Evolutionary conservation across 2,888 invertebrate genomes (phyloP), one percentile per base, ranked within the genome.

Genomic region (Micoletzkya japonica): DNA sequence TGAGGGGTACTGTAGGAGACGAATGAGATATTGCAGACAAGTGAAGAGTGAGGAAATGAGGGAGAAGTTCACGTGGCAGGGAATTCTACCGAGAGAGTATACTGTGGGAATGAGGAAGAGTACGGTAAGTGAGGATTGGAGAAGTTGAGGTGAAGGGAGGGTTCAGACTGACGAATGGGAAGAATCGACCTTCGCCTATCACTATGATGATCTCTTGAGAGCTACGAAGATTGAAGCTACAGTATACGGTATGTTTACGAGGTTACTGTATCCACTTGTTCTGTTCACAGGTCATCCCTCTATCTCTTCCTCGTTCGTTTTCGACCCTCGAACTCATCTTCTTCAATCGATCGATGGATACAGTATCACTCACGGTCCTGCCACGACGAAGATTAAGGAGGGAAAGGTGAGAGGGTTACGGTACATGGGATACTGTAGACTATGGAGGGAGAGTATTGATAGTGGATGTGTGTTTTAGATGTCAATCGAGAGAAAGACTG

Each of bases 151-250:
- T 49, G 50, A 63, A 50, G 49, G 26, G 20, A 44, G 10, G 20
- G 14, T 44, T 14, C 63, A 63, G 64, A 54, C 34, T 66, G 52
- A 36, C n/a, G 7, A 17, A 4, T 66, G 54, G 64, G 26, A 37
- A 54, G 71, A 72, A 10, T 74, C 76, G 17, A 72, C 74, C 17
- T 73, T 79, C 66, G 67, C 74, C 34, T 72, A 73, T 14, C 75
- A 79, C 57, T 79, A 79, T 67, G 79, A 77, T 49, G 76, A 77
- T 59, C 52, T 76, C 17, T 70, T 76, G 26, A 52, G 64, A 54
- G 64, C 54, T 30, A 52, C 37, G 52, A 52, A n/a, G 30, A 32
- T 66, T 3, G 64, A 66, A 4, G 37, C 54, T 3, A 30, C 64
- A 3, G 32, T 66, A 14, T 7, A 66, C 73, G 70, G 68, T 78